A percentile compares a stretch with the other conserved stretches of the same genome.
phyloP scores from a whole-genome alignment of 2,797 vertebrate species.

The Sarcophilus harrisii region DNA sequence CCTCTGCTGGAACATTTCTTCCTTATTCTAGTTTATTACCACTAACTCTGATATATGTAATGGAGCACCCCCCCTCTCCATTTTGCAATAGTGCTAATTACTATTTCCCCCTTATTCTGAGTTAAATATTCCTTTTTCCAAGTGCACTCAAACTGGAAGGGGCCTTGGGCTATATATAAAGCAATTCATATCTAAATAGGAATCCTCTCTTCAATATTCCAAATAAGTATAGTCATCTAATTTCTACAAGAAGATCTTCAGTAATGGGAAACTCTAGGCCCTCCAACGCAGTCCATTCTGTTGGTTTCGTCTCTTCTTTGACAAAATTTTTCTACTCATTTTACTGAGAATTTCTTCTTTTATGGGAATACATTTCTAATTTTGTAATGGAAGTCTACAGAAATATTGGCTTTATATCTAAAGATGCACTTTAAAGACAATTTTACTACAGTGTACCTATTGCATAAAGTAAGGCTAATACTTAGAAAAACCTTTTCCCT shows the following conservation, averaged over 20 bases:
- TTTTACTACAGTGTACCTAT: conserved; percentile 20
- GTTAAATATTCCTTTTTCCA: not conserved
- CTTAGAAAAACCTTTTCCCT: conserved; percentile 3
- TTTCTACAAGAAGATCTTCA: not conserved
- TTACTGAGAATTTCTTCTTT: not conserved
- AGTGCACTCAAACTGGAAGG: not conserved
- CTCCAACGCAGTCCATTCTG: not conserved
- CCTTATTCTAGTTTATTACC: not conserved
- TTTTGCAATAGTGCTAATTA: not conserved
- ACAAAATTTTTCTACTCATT: not conserved
- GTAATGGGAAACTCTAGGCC: not conserved
- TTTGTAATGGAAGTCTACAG: conserved; percentile 20
- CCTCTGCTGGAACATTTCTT: not conserved
- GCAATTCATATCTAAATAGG: not conserved
- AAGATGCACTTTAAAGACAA: conserved; percentile 7
- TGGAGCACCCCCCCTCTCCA: not conserved
- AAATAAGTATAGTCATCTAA: not conserved
- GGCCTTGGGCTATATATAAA: not conserved
- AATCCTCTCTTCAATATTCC: not conserved
- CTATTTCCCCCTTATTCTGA: not conserved
- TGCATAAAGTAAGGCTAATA: conserved; percentile 14
- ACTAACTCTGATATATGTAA: not conserved
- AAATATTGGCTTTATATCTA: not conserved
- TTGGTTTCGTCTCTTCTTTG: not conserved
- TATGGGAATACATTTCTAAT: conserved; percentile 1